Evolutionary conservation across 2,888 invertebrate species (phyloP), one percentile per base, ranked within the genome.

Genomic region (Altica lythri): DNA sequence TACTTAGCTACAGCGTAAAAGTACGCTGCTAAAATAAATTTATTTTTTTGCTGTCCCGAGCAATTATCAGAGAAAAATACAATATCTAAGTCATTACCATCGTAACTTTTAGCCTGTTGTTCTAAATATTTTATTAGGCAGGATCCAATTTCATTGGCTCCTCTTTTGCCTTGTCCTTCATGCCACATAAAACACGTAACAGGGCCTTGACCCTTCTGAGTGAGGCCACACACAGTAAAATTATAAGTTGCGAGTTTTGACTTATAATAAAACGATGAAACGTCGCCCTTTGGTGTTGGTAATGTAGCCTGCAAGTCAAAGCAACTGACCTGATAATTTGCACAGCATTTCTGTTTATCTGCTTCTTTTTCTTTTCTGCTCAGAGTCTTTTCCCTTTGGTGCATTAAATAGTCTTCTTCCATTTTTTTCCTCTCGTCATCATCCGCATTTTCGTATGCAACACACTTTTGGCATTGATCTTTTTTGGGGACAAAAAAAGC

Each of bases 101-200:
- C 38, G 30, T 17, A 25, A 14, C 16, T 17, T 37, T 37, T 17
- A 17, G 9, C 17, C 10, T 17, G 34, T 14, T 45, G 6, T 53
- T 66, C 52, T 4, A 74, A 14, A 50, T 68, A 73, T 35, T 68
- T 64, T 29, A 58, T 67, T 35, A 73, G 63, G 51, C 69, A 72
- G n/a, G 68, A 67, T 8, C 61, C 72, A 44, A 73, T 66, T 57
- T 72, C 71, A 43, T 68, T 59, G 1, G 66, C 71, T 13, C 68
- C 52, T 4, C 66, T 61, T 52, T 75, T 59, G 1, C 66, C 71
- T 13, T 68, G 53, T 4, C 66, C 61, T 52, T 75, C 70, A 49
- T 73, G 67, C 72, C 72, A 73, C 27, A 74, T 61, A 60, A 64
- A 71, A 56, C 68, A 55, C 22, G 68, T 62, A 17, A 59, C 62